phyloP scores from a whole-genome alignment of 1,140 invertebrate genomes.

The Penaeus chinensis region DNA sequence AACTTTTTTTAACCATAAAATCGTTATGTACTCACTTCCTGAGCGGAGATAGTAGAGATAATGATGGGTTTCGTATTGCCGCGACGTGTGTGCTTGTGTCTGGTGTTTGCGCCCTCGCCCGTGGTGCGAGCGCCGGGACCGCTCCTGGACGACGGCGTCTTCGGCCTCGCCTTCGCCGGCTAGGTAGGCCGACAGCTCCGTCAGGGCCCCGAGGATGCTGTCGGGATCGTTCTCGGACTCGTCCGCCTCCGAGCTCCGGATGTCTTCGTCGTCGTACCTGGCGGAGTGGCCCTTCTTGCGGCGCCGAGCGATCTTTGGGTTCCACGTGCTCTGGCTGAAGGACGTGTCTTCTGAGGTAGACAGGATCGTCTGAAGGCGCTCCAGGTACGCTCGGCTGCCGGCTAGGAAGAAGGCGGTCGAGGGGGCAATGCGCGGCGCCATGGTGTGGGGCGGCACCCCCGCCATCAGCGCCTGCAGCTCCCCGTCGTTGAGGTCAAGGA shows the following conservation, averaged over 20 bases:
- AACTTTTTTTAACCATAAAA: no score
- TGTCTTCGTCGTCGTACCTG: no score
- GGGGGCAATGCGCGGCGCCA: neutral
- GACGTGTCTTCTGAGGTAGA: slow-evolving; percentile 8
- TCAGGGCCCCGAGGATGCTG: slow-evolving; percentile 11
- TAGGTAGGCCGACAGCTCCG: slow-evolving; percentile 6
- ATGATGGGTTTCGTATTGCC: slow-evolving; percentile 16
- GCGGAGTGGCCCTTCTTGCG: no score
- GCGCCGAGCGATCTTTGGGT: no score
- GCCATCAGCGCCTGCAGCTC: slow-evolving; percentile 23
- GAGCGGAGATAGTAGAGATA: slow-evolving; percentile 4
- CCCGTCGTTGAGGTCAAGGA: slow-evolving; percentile 29
- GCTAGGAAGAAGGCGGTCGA: slow-evolving; percentile 17
- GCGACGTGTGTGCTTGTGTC: neutral
- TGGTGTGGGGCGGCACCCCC: slow-evolving; percentile 1
- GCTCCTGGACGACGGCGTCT: no score
- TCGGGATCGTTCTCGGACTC: neutral
- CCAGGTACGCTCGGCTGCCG: slow-evolving; percentile 17
- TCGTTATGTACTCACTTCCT: neutral
- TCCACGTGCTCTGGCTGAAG: no score
- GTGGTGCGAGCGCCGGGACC: slow-evolving; percentile 4
- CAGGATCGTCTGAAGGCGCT: slow-evolving; percentile 19
- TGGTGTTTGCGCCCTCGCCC: slow-evolving; percentile 5
- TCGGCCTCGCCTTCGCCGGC: no score
- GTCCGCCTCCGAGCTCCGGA: no score